These are phyloP conservation scores for Brachionus rubens DNA, from an alignment of 1,140 invertebrate genomes.

Conservation along the genomic window DNA sequence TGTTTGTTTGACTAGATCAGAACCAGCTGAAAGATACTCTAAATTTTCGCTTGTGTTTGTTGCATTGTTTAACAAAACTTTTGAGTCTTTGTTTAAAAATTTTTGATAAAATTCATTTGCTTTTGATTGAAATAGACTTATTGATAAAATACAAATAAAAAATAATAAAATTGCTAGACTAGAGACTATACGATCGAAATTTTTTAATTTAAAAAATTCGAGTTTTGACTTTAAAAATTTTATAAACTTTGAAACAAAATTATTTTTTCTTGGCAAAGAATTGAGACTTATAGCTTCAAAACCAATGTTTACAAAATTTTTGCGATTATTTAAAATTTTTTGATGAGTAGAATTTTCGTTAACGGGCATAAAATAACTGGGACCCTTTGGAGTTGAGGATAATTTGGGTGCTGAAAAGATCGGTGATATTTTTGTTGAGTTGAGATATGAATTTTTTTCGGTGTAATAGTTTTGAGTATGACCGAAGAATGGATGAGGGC, in stretches of 20 bases:
- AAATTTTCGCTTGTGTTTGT: background rate
- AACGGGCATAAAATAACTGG: too few relatives aligned
- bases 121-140: constrained; percentile 37
- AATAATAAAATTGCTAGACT: background rate
- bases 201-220: background rate
- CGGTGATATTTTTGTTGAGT: background rate
- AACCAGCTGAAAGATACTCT: background rate
- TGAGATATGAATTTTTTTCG: background rate
- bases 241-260: background rate
- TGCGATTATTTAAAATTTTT: background rate
- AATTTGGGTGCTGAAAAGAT: background rate
- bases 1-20: constrained; percentile 31
- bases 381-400: too few relatives aligned
- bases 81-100: constrained; percentile 10
- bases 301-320: background rate
- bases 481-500: background rate
- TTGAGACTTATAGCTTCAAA: background rate
- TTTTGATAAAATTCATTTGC: constrained; percentile 28
- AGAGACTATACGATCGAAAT: constrained; percentile 2
- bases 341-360: background rate
- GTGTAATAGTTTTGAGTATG: background rate
- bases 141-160: background rate
- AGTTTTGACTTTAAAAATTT: background rate
- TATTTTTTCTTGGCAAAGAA: background rate
- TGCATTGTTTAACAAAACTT: background rate